These are phyloP conservation scores for Calonectris borealis DNA, from an alignment of 2,113 vertebrate species.

Conservation along the genomic window DNA sequence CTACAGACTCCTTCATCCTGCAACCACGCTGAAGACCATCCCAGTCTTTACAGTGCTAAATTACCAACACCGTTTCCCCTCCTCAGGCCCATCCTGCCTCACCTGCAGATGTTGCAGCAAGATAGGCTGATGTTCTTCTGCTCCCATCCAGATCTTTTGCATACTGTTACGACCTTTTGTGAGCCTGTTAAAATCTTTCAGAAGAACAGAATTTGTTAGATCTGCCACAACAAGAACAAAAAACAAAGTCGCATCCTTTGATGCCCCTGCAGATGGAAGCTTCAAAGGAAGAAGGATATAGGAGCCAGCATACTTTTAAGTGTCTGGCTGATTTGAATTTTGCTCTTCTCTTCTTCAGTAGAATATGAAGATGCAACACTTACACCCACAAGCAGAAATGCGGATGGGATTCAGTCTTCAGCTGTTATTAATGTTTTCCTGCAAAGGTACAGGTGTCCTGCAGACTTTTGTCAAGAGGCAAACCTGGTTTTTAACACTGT, in stretches of 20 bases:
- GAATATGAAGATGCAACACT: not conserved
- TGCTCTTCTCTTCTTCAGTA: not conserved
- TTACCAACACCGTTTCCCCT: not conserved
- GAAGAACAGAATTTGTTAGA: conserved; percentile 51
- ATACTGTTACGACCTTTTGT: not conserved
- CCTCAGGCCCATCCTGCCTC: not conserved
- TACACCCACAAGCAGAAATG: not conserved
- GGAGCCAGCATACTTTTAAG: not conserved
- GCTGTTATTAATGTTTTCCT: not conserved
- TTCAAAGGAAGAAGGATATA: conserved; percentile 51
- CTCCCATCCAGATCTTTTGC: conserved; percentile 9
- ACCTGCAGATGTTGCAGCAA: conserved; percentile 20
- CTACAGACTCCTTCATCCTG: conserved; percentile 27
- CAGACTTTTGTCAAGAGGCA: not conserved
- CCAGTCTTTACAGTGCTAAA: not conserved
- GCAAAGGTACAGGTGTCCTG: not conserved
- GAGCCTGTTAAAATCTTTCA: conserved; percentile 49
- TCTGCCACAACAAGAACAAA: conserved; percentile 37
- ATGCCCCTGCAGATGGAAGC: conserved; percentile 2
- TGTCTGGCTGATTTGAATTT: not conserved
- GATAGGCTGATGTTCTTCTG: not conserved
- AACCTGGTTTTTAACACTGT: not conserved
- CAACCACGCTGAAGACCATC: not conserved
- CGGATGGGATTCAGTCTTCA: not conserved
- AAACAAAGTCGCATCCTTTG: conserved; percentile 27